These are phyloP conservation scores for Sarcophaga bullata DNA, from an alignment of 1,140 invertebrate genomes.

Conservation along the genomic window DNA sequence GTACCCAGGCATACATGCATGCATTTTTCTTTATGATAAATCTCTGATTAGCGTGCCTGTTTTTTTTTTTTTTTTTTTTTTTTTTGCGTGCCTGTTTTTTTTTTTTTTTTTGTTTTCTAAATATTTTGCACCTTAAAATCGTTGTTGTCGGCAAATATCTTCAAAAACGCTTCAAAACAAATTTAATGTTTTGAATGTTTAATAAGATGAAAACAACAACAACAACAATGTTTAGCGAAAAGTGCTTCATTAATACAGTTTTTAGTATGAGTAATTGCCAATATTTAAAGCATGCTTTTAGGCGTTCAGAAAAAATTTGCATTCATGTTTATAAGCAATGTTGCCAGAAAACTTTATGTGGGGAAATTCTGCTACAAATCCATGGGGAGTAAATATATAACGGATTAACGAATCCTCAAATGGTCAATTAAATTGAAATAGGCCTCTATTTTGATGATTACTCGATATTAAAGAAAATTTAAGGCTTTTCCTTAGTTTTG, in stretches of 20 bases:
- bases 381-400: too few relatives aligned
- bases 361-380: too few relatives aligned
- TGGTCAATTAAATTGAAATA: too few relatives aligned
- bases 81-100: not conserved
- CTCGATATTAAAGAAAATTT: too few relatives aligned
- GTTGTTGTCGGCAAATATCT: not conserved
- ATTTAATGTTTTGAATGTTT: not conserved
- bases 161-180: not conserved
- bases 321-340: not conserved
- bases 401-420: too few relatives aligned
- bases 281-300: conserved; percentile 27
- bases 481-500: too few relatives aligned
- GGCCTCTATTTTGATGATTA: too few relatives aligned
- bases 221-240: not conserved
- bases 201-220: not conserved
- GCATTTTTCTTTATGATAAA: not conserved
- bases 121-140: not conserved
- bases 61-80: not conserved
- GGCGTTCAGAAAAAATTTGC: not conserved
- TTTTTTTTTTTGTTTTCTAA: not conserved
- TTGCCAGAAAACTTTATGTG: not conserved
- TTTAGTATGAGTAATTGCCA: not conserved
- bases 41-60: not conserved
- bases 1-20: not conserved
- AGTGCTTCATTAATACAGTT: conserved; percentile 2